Base-by-base conservation (phyloP, 2,797 vertebrate species). In the Arctocebus calabarensis region DNA sequence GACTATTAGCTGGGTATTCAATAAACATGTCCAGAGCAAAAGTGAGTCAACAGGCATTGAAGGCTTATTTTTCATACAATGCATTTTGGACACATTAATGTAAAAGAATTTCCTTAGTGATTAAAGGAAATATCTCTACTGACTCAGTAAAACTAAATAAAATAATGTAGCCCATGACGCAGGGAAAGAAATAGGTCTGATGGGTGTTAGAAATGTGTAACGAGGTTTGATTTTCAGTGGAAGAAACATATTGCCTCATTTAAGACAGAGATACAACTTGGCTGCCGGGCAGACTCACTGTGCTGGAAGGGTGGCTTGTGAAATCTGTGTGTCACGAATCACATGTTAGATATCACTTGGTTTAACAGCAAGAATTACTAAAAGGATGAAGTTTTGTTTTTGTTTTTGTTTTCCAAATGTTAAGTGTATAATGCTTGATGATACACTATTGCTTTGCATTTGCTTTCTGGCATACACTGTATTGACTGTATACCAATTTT, bases 401-500 rank as follows among this genome's bases (percentile, higher is more conserved):
- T 52, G 34, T 59, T 57, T 94, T 74, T 52, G 34, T 59, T 57
- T 83, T 64, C 27, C 68, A 68, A 91, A 85, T 70, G 22, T 83
- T 79, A 73, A 77, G 74, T 64, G 29, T 61, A 25, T 48, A 70
- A 61, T 90, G n/a, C 57, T 90, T 61, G 62, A 87, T n/a, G n/a
- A n/a, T n/a, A 52, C 84, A 84, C 4, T 22, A 40, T 66, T 82
- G 57, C 45, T 94, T 92, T 93, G 43, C 27, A 90, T 82, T 92
- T 94, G 77, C 34, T 88, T 71, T 81, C 23, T 78, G 87, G 27
- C 61, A 83, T 71, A 71, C 59, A 19, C 55, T 82, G 43, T 87
- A 84, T 73, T 82, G 96, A 84, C 84, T 59, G 2, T 82, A 84
- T 45, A 59, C 32, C 66, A 73, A 25, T 66, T 93, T 91, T 95